These are phyloP conservation scores for Erebia epiphron DNA, from an alignment of 2,888 invertebrate genomes.

Conservation along the genomic window DNA sequence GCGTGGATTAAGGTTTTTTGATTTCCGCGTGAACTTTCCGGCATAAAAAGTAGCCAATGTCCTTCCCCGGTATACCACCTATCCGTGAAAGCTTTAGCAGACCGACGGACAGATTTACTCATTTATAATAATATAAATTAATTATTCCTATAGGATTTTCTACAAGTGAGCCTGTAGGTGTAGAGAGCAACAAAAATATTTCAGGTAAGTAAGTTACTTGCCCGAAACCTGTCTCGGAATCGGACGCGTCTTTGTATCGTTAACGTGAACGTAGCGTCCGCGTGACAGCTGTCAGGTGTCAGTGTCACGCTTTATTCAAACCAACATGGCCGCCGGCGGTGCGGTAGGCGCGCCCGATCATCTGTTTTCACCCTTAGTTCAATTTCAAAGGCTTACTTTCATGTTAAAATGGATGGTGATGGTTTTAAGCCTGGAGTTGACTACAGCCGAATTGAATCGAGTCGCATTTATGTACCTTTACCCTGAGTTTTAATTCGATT, in stretches of 20 bases:
- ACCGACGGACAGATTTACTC: too few species aligned
- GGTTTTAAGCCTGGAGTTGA: too few species aligned
- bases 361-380: background rate
- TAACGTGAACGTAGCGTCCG: background rate
- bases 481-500: too few species aligned
- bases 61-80: too few species aligned
- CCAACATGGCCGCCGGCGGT: conserved; percentile 17
- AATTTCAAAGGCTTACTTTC: background rate
- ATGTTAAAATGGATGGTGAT: background rate
- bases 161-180: too few species aligned
- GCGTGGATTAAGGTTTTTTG: too few species aligned
- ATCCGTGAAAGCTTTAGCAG: too few species aligned
- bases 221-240: background rate
- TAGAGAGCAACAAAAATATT: background rate
- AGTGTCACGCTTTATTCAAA: conserved; percentile 16
- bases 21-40: too few species aligned
- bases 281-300: conserved; percentile 1
- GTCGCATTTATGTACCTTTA: too few species aligned
- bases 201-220: background rate
- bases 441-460: too few species aligned
- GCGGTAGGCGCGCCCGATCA: background rate
- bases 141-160: background rate
- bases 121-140: too few species aligned
- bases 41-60: too few species aligned
- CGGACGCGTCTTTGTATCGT: conserved; percentile 15